Evolutionary conservation across 2,113 vertebrate species (phyloP), one percentile per base, ranked within the genome.

Genomic region (Protobothrops flavoviridis): DNA sequence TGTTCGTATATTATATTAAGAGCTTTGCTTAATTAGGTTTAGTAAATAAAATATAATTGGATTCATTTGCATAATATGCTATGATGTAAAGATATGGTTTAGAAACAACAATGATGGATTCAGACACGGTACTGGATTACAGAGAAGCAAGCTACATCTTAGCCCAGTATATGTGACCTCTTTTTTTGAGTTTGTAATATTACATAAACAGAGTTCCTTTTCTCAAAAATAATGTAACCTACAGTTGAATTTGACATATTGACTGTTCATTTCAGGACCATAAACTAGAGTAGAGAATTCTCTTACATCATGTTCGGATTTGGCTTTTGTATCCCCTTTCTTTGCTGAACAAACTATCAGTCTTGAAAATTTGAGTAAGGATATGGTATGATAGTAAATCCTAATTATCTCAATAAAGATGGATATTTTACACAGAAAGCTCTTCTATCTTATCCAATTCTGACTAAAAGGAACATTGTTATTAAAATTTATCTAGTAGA

Each of bases 161-260:
- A 74, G 15, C 39, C 10, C 24, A 26, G 23, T 10, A 50, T 86
- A 24, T 48, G 24, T 55, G 23, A 88, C 10, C 8, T 33, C 29
- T 50, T 15, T 23, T 45, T 52, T 29, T 15, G 12, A 87, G 45
- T 26, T 15, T 52, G n/a, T 23, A n/a, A 20, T 55, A 33, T 88
- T 89, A 94, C 90, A 87, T 45, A 94, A 95, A 26, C 5, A 86
- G 64, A 90, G 93, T 92, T 1, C 93, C 3, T 64, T 94, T 91
- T 0, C 10, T 10, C 53, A 87, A 93, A 94, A 52, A 90, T 3
- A 81, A 81, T 81, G 33, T 81, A 43, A 69, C 10, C 20, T 26
- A 39, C 20, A 92, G 81, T 94, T 64, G 81, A 0, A 88, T 69
- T 95, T 12, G 43, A 23, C 64, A 61, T 1, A 26, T 26, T 23